Percentiles rank a stretch among this genome's conserved stretches.
Evolutionary conservation across 2,888 invertebrate species (phyloP).

Genomic region (Heliconius sara): DNA sequence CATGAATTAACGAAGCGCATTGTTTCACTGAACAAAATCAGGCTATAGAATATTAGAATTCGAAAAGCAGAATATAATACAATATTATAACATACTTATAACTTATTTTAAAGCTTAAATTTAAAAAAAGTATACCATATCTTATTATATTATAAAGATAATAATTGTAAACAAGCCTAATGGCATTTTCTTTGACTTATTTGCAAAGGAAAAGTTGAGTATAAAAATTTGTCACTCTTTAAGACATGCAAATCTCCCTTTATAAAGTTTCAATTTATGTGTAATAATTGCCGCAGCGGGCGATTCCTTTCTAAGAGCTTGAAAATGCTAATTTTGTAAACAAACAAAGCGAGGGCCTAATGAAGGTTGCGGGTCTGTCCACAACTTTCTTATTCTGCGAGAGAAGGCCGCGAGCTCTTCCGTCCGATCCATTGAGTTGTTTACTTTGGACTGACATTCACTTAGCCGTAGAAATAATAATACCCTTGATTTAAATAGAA

Average conservation of each 20-base stretch:
- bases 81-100: neutral
- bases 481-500: conserved; percentile 29
- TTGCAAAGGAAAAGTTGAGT: conserved; percentile 32
- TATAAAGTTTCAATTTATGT: conserved; percentile 64
- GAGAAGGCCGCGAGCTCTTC: conserved; percentile 72
- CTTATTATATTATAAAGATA: no score
- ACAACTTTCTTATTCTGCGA: conserved; percentile 78
- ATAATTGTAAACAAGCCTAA: no score
- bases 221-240: conserved; percentile 50
- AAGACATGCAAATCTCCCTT: conserved; percentile 57
- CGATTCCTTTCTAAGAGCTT: conserved; percentile 66
- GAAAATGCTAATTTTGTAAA: conserved; percentile 80
- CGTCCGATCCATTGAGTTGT: conserved; percentile 80
- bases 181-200: conserved; percentile 7
- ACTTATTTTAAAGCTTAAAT: neutral
- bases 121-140: neutral
- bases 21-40: no score
- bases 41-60: no score
- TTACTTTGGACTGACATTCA: conserved; percentile 75
- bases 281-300: conserved; percentile 68
- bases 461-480: conserved; percentile 58
- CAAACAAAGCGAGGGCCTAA: conserved; percentile 81
- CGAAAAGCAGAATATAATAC: no score
- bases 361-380: conserved; percentile 74
- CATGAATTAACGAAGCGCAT: no score